Evolutionary conservation across 2,888 invertebrate genomes (phyloP), one percentile per base, ranked within the genome.

Genomic region (Cephus runcator): DNA sequence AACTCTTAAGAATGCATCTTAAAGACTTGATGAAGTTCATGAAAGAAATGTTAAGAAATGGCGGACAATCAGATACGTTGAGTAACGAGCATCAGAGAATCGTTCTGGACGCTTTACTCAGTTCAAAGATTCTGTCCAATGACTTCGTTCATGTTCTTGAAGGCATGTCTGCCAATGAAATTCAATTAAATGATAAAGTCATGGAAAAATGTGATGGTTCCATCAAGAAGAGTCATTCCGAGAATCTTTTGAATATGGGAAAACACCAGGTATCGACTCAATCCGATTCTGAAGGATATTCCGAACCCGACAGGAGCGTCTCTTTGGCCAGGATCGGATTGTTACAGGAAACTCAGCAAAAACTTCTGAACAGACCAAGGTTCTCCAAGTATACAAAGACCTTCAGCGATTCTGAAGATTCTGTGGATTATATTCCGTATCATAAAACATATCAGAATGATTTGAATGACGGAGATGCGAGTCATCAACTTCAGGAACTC

Each of bases 271-370:
- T 81, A 0, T 88, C 88, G 3, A 87, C 86, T 12, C 92, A 92
- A 11, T 94, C 95, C 2, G 97, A 97, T 88, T 96, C 97, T 0
- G 97, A 97, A 89, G 95, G 96, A 56, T 97, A 97, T 95, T 97
- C 97, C 0, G 97, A 97, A 88, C 97, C 97, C 0, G 97, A 97
- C 88, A 93, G 96, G 73, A 95, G 94, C 80, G 96, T 97, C 3
- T 97, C 97, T 0, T 92, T 95, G 80, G 96, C 96, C 0, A 93
- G 97, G 81, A 97, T 97, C 34, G 97, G 97, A 0, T 87, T 95
- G 3, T 93, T 93, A 76, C 93, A 93, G 75, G 91, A 90, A 12
- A 88, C 88, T 77, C 84, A 85, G 2, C 85, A 87, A 34, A 89
- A 87, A 40, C n/a, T 80, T 23, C 80, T 78, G 30, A 79, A 75